Conservation (phyloP, 2,888 invertebrate genomes). For the Incurvaria masculella region DNA sequence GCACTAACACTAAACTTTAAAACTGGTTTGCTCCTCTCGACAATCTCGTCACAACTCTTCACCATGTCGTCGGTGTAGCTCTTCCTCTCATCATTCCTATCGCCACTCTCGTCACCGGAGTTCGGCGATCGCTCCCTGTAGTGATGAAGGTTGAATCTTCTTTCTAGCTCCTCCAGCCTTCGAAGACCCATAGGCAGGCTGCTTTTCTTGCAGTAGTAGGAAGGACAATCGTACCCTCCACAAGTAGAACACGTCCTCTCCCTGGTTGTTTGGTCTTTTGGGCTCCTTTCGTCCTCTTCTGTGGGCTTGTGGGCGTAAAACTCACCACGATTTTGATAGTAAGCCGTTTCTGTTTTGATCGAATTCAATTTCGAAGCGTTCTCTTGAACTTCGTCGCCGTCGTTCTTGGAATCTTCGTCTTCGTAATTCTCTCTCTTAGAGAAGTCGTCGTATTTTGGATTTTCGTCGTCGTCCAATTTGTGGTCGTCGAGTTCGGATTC, state of each 20-base stretch:
- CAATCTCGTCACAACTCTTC: constrained; percentile 37
- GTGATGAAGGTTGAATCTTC: constrained; percentile 36
- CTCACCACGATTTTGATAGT: constrained; percentile 21
- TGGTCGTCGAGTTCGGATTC: constrained; percentile 28
- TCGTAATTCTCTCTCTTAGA: constrained; percentile 17
- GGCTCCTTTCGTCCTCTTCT: constrained; percentile 22
- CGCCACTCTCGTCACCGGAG: constrained; percentile 24
- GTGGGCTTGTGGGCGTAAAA: constrained; percentile 34
- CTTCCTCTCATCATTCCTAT: constrained; percentile 18
- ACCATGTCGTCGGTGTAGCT: constrained; percentile 39
- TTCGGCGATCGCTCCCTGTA: constrained; percentile 45
- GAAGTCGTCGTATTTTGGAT: background rate
- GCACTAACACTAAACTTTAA: constrained; percentile 93
- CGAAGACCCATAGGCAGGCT: constrained; percentile 26
- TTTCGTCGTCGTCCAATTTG: constrained; percentile 34
- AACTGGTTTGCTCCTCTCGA: constrained; percentile 65
- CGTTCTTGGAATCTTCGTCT: constrained; percentile 40
- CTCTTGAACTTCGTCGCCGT: constrained; percentile 36
- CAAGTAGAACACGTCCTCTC: constrained; percentile 51
- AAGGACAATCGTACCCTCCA: constrained; percentile 54
- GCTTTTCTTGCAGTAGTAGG: constrained; percentile 45
- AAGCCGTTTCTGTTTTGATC: constrained; percentile 32
- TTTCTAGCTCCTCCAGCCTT: constrained; percentile 42
- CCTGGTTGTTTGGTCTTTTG: constrained; percentile 41
- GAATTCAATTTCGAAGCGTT: constrained; percentile 9